These are phyloP conservation scores for Chesias legatella DNA, from an alignment of 2,888 invertebrate species.

Conservation along the genomic window DNA sequence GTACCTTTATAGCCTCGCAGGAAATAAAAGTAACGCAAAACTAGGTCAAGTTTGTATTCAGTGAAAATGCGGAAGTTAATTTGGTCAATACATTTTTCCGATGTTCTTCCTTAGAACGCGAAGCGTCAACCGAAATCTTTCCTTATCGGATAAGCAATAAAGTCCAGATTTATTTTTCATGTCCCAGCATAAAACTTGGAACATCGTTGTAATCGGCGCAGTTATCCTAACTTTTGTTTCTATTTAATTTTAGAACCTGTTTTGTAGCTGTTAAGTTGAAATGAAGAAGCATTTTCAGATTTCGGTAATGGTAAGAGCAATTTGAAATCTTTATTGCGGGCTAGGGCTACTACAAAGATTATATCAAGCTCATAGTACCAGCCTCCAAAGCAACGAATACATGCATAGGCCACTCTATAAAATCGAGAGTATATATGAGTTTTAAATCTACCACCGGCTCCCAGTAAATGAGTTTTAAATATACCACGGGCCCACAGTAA, in stretches of 20 bases:
- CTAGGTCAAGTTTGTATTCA: constrained; percentile 39
- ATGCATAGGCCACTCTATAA: too few species aligned
- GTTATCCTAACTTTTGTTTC: constrained; percentile 15
- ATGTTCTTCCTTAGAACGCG: constrained; percentile 19
- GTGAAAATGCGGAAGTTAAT: constrained; percentile 36
- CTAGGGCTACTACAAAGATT: too few species aligned
- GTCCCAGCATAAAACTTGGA: constrained; percentile 8
- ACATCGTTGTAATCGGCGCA: constrained; percentile 13
- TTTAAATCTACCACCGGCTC: too few species aligned
- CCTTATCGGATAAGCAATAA: constrained; percentile 12
- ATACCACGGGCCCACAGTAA: too few species aligned
- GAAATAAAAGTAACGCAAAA: constrained; percentile 29
- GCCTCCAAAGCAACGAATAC: too few species aligned
- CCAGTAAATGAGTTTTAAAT: too few species aligned
- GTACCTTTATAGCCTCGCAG: constrained; percentile 31
- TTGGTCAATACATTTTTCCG: constrained; percentile 38
- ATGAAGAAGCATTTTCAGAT: not conserved
- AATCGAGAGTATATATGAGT: too few species aligned
- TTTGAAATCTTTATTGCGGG: not conserved
- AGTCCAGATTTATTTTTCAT: not conserved
- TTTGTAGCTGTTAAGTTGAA: too few species aligned
- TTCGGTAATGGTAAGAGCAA: not conserved
- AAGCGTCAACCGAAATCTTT: constrained; percentile 19
- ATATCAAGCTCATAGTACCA: too few species aligned
- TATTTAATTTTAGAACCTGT: constrained; percentile 14